A percentile compares a stretch with the other conserved stretches of the same genome.
Evolutionary conservation across 2,113 vertebrate species (phyloP).

Genomic region (Vombatus ursinus): DNA sequence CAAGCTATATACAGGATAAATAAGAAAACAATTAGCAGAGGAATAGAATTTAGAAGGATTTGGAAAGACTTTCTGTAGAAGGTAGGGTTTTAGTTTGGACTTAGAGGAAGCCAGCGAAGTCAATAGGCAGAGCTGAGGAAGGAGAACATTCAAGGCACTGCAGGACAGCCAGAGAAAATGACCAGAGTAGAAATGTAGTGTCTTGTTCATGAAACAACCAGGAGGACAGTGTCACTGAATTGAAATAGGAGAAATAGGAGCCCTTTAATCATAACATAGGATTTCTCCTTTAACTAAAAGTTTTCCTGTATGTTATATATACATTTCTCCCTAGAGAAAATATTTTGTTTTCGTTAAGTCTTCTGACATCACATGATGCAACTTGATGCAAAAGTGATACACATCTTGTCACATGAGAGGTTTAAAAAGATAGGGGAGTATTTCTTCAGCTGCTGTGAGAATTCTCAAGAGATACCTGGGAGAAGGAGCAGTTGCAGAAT

Average conservation of each 20-base stretch:
- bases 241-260: not conserved
- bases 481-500: not conserved
- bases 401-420: conserved; percentile 59
- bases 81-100: not conserved
- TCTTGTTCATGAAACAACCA: not conserved
- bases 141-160: not conserved
- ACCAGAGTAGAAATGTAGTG: not conserved
- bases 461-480: not conserved
- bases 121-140: not conserved
- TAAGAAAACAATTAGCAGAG: not conserved
- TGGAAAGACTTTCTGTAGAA: not conserved
- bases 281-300: not conserved
- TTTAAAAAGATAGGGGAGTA: not conserved
- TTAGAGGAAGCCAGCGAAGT: not conserved
- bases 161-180: not conserved
- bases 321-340: conserved; percentile 13
- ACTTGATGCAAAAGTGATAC: conserved; percentile 66
- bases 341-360: conserved; percentile 53
- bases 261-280: conserved; percentile 1
- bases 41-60: not conserved
- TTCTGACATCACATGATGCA: conserved; percentile 79
- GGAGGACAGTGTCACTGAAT: not conserved
- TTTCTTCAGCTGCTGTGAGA: conserved; percentile 44
- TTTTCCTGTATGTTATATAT: not conserved
- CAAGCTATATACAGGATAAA: not conserved